A percentile compares a stretch with the other conserved stretches of the same genome.
Conservation (phyloP, 2,797 vertebrate species). For the Alauda arvensis region DNA sequence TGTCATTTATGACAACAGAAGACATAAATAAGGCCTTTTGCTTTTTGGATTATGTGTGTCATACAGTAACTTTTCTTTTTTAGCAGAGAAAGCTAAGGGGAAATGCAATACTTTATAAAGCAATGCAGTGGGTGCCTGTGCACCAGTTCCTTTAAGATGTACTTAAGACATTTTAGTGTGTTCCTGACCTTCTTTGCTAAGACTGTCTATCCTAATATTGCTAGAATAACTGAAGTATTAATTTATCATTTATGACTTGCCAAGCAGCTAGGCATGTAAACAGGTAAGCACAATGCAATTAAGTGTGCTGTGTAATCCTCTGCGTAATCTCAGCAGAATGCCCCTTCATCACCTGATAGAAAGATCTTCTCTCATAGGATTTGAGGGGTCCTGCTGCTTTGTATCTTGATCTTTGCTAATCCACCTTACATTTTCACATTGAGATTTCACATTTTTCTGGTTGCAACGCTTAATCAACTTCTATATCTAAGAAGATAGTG, state of each 20-base stretch:
- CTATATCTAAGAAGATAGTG: not conserved
- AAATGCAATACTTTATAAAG: not conserved
- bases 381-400: not conserved
- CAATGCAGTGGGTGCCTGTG: not conserved
- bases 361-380: not conserved
- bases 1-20: not conserved
- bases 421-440: not conserved
- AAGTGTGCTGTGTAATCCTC: not conserved
- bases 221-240: not conserved
- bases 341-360: not conserved
- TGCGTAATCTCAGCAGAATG: not conserved
- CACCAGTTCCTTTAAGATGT: not conserved
- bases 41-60: not conserved
- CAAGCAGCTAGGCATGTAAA: not conserved
- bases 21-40: not conserved
- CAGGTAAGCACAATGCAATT: not conserved
- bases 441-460: constrained; percentile 6
- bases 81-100: not conserved
- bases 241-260: not conserved
- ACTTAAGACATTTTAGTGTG: not conserved
- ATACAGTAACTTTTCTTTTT: not conserved
- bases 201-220: not conserved
- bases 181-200: not conserved
- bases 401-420: constrained; percentile 13
- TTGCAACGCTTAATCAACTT: not conserved